Base-by-base conservation (phyloP, 2,113 vertebrate species). In the Passerina amoena region DNA sequence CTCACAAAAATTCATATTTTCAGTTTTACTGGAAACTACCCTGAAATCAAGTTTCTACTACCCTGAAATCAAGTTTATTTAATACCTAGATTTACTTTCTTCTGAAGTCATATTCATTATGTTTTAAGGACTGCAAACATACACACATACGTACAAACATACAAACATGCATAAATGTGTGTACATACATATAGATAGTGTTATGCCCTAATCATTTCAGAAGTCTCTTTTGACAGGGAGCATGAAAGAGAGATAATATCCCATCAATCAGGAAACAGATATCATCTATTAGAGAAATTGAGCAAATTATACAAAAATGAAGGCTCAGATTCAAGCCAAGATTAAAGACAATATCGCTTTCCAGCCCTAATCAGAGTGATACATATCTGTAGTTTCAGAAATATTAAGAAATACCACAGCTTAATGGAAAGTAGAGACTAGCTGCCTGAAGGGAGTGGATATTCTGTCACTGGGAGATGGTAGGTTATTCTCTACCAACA, bases 221-320 rank as follows among this genome's bases (percentile, higher is more conserved):
- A 83, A 77, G 27, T 44, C 33, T 80, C 14, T 80, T 90, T 82
- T 86, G 64, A 78, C 51, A 83, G 14, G 20, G 14, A 78, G 24
- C 23, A 20, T 44, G 38, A 76, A 77, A 92, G 28, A 71, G 45
- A 72, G 64, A 73, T 73, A 66, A 24, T 44, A 77, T 90, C 12
- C 80, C 80, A 94, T 95, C 90, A 50, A 6, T 85, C 78, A 95
- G 65, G 86, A 89, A 92, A 44, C 35, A 81, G 54, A 66, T 89
- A 56, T 60, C 4, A 8, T 69, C 68, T 86, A 30, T 70, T 37
- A 82, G 54, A 93, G 71, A 93, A 96, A 89, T 19, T 48, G 35
- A 95, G 70, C 10, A 81, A 78, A 94, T 95, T 44, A 86, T 94
- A 78, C 44, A 53, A 75, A 65, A 93, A 96, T 78, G 83, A 91